Evolutionary conservation across 2,797 vertebrate species (phyloP).

Genomic region (Mycteria americana): DNA sequence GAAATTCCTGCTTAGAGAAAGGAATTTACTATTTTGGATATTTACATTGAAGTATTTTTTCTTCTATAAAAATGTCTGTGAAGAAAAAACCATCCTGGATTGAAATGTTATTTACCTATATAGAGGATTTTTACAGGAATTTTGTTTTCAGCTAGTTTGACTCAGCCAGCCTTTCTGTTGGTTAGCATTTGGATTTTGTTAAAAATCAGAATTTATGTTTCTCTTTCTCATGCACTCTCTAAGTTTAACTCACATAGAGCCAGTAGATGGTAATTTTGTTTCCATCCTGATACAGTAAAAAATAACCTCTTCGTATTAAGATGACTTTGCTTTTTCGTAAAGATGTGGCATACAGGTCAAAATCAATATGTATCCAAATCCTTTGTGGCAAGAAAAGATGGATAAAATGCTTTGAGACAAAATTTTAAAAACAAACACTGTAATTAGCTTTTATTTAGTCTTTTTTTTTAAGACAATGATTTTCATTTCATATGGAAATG

Average conservation of each 20-base stretch:
- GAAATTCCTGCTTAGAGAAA: constrained; percentile 56
- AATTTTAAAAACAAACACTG: constrained; percentile 69
- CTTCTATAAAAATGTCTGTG: neutral
- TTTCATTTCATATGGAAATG: constrained; percentile 70
- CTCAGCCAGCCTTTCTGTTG: neutral
- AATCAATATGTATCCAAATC: constrained; percentile 58
- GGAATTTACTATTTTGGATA: constrained; percentile 53
- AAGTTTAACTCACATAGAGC: constrained; percentile 52
- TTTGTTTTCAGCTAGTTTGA: constrained; percentile 44
- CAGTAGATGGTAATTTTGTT: constrained; percentile 20
- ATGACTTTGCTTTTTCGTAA: constrained; percentile 49
- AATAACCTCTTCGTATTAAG: constrained; percentile 63
- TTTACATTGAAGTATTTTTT: constrained; percentile 39
- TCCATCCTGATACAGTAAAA: constrained; percentile 28
- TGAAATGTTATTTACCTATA: neutral
- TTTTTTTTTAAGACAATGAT: constrained; percentile 70
- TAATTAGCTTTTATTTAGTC: constrained; percentile 68
- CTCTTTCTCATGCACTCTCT: neutral
- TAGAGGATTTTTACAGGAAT: constrained; percentile 23
- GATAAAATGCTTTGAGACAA: constrained; percentile 59
- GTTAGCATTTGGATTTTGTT: constrained; percentile 34
- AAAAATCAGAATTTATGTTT: constrained; percentile 45
- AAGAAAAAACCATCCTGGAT: neutral
- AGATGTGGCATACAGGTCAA: constrained; percentile 51
- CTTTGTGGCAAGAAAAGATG: constrained; percentile 59